Conservation (phyloP, 1,140 invertebrate genomes). For the Calycopis cecrops region DNA sequence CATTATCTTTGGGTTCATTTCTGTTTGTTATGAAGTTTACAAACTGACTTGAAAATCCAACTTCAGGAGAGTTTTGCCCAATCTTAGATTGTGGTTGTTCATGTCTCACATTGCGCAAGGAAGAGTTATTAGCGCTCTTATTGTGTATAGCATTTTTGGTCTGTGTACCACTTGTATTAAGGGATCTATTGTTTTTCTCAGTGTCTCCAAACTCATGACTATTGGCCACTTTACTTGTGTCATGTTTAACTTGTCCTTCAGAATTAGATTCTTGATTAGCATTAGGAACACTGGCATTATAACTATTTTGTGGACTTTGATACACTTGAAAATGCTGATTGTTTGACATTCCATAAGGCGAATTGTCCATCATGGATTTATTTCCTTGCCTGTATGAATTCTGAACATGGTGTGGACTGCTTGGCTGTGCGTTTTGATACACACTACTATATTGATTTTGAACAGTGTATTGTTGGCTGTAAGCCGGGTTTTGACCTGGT, state of each 20-base stretch:
- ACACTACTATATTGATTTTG: constrained; percentile 53
- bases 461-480: constrained; percentile 42
- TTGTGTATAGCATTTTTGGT: constrained; percentile 35
- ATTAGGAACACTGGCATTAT: constrained; percentile 37
- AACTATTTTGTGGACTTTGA: constrained; percentile 58
- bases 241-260: constrained; percentile 41
- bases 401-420: constrained; percentile 48
- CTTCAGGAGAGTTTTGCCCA: constrained; percentile 53
- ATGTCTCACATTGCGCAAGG: constrained; percentile 61
- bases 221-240: constrained; percentile 34
- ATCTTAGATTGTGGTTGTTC: constrained; percentile 61
- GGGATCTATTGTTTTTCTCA: constrained; percentile 43
- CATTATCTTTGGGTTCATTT: constrained; percentile 73
- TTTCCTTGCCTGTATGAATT: constrained; percentile 50
- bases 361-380: constrained; percentile 42
- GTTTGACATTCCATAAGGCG: constrained; percentile 39
- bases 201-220: constrained; percentile 30
- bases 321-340: constrained; percentile 60
- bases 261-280: constrained; percentile 26
- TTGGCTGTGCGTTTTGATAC: constrained; percentile 40
- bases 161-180: constrained; percentile 35
- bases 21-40: constrained; percentile 69
- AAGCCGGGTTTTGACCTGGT: constrained; percentile 33
- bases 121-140: constrained; percentile 57
- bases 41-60: constrained; percentile 69